phyloP scores from a whole-genome alignment of 2,888 invertebrate genomes.

The Cyclophora punctaria region DNA sequence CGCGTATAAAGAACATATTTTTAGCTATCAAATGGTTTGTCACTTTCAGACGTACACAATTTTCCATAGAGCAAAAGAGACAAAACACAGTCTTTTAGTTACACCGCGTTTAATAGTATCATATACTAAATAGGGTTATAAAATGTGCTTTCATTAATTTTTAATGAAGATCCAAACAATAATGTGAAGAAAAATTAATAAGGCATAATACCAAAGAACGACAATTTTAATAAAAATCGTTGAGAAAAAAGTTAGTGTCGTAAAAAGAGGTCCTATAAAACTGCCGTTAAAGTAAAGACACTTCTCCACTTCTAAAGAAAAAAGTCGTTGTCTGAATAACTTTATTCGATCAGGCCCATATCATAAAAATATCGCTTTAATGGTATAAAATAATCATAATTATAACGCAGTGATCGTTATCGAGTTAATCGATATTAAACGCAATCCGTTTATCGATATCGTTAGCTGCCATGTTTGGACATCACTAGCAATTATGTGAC shows the following conservation, averaged over 20 bases:
- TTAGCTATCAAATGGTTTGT: too few relatives aligned
- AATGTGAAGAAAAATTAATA: not conserved
- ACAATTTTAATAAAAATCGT: not conserved
- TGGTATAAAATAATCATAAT: conserved; percentile 15
- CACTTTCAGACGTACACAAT: too few relatives aligned
- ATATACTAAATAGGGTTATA: not conserved
- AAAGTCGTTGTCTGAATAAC: conserved; percentile 2
- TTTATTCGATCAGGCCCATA: conserved; percentile 4
- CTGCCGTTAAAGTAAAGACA: conserved; percentile 5
- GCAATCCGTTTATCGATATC: conserved; percentile 26
- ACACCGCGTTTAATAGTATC: too few relatives aligned
- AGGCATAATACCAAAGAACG: not conserved
- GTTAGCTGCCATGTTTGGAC: conserved; percentile 26
- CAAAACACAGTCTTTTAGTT: too few relatives aligned
- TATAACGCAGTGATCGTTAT: conserved; percentile 7
- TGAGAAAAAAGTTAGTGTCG: not conserved
- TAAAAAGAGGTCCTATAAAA: conserved; percentile 11
- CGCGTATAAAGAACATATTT: too few relatives aligned
- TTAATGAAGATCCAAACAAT: conserved; percentile 7
- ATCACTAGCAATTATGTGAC: conserved; percentile 48
- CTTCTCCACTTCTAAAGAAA: conserved; percentile 1
- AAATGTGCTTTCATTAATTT: conserved; percentile 3
- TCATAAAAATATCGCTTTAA: conserved; percentile 13
- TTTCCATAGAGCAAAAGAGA: too few relatives aligned
- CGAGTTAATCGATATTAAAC: conserved; percentile 10